Evolutionary conservation across 2,888 invertebrate genomes (phyloP), one percentile per base, ranked within the genome.

Genomic region (Helobdella robusta): DNA sequence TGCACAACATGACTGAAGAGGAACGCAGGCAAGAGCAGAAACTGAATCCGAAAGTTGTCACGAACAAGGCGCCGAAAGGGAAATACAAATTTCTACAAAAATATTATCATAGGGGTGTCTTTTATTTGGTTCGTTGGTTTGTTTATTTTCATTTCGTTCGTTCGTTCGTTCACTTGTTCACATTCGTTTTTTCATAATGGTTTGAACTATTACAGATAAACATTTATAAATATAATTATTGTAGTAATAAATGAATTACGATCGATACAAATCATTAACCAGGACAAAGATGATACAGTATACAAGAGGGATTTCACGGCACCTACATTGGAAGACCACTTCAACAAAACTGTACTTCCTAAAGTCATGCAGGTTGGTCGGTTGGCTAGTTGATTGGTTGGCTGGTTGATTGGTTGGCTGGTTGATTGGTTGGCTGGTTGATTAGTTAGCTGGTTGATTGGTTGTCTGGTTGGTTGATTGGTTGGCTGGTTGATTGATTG

Each of bases 51-150:
- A 56, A 62, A n/a, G 23, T 62, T 18, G 84, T 97, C 68, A 91
- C 92, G 4, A 99, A 99, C 81, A 93, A 95, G 65, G 75, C 75
- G 30, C 73, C 73, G 0, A 79, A 79, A 70, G 98, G 98, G 68
- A 98, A 98, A 82, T 98, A 98, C 84, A 97, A 97, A 81, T 99
- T 97, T 82, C 82, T 99, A 73, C 98, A 99, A 82, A 99, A 99
- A 78, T 99, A 98, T 80, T 99, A 93, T 79, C 98, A 99, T 84
- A 87, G 98, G 76, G 98, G 98, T 80, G 97, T 92, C 2, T 99
- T 98, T 84, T 98, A 91, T 79, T 83, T 99, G 85, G 84, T 84
- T 75, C 78, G 78, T 52, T 18, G 8, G 8, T 18, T 52, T 52
- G 25, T 15, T 56, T 4, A 4, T 56, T 28, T 3, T 56, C 30